Percentiles rank a stretch among this genome's conserved stretches.
Conservation (phyloP, 1,140 invertebrate genomes). For the Drosophila guanche region DNA sequence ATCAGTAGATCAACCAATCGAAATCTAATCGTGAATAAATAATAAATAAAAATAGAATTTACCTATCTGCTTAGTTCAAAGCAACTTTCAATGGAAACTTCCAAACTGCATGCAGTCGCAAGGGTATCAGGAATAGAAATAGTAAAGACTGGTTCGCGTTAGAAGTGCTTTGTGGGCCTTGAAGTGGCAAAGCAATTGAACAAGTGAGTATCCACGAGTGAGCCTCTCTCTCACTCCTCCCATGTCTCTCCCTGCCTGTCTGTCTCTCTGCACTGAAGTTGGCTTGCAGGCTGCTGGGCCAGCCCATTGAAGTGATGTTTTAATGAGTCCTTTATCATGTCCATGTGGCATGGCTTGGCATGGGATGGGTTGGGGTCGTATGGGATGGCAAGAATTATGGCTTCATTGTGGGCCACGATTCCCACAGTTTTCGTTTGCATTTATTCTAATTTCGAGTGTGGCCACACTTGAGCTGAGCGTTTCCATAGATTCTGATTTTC, state of each 20-base stretch:
- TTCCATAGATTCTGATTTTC: constrained; percentile 29
- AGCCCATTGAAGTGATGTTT: constrained; percentile 80
- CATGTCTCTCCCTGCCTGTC: not conserved
- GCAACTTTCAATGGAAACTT: not conserved
- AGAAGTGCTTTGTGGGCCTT: constrained; percentile 57
- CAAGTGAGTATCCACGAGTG: constrained; percentile 56
- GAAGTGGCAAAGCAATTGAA: constrained; percentile 79
- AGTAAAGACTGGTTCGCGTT: constrained; percentile 62
- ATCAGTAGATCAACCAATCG: no score
- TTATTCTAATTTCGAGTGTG: constrained; percentile 74
- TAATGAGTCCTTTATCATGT: constrained; percentile 82
- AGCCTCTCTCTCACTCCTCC: not conserved
- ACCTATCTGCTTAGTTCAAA: no score
- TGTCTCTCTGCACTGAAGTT: constrained; percentile 17
- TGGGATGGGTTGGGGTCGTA: constrained; percentile 16
- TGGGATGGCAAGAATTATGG: constrained; percentile 67
- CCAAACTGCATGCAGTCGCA: constrained; percentile 8
- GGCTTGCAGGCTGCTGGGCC: constrained; percentile 70
- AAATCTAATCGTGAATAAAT: no score
- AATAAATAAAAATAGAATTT: no score
- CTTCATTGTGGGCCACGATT: constrained; percentile 66
- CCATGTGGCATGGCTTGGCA: constrained; percentile 52
- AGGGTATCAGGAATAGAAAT: constrained; percentile 48
- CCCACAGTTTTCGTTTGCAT: constrained; percentile 56
- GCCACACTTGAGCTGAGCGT: constrained; percentile 54